Evolutionary conservation across 2,113 vertebrate genomes (phyloP).

Genomic region (Oncorhynchus tshawytscha): DNA sequence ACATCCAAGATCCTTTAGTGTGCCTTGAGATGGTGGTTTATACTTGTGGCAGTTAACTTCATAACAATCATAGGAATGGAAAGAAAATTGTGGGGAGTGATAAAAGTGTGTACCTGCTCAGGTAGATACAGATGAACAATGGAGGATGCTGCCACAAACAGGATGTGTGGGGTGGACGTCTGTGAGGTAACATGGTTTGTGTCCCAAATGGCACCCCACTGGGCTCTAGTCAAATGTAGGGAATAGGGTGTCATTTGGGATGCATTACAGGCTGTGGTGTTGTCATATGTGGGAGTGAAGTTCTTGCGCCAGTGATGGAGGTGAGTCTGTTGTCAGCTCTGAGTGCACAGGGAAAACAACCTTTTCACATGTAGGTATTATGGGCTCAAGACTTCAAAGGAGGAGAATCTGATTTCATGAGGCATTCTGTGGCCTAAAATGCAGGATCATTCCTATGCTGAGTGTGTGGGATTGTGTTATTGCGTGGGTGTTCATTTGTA

Average conservation of each 20-base stretch:
- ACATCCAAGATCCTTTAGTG: constrained; percentile 31
- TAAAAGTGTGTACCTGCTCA: constrained; percentile 49
- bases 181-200: constrained; percentile 45
- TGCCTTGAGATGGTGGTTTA: constrained; percentile 8
- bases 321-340: constrained; percentile 42
- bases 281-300: constrained; percentile 63
- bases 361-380: constrained; percentile 51
- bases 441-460: constrained; percentile 38
- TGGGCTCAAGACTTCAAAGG: constrained; percentile 55
- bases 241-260: too few species aligned
- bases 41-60: neutral
- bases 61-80: constrained; percentile 28
- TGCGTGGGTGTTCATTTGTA: constrained; percentile 4
- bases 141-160: constrained; percentile 55
- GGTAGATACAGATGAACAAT: constrained; percentile 53
- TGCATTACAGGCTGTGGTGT: constrained; percentile 11
- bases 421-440: constrained; percentile 42
- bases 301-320: neutral
- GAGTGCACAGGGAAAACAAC: constrained; percentile 36
- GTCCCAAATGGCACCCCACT: too few species aligned
- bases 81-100: constrained; percentile 27
- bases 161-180: constrained; percentile 55
- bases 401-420: constrained; percentile 64
- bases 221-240: too few species aligned
- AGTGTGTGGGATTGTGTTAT: constrained; percentile 20